Evolutionary conservation across 2,888 invertebrate genomes (phyloP).

Genomic region (Cremastobaeus sp.): DNA sequence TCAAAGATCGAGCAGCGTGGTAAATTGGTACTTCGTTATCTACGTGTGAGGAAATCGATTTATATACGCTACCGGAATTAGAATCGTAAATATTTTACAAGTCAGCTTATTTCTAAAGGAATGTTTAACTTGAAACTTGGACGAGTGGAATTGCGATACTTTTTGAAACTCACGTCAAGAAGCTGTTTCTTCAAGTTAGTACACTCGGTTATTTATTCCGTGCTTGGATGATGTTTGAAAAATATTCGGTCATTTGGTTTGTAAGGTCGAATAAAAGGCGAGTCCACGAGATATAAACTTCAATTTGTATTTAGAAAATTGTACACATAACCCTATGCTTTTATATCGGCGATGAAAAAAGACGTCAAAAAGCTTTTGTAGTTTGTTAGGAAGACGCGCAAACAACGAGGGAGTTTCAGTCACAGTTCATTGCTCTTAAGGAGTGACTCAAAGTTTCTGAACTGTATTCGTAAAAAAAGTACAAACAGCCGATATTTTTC

Average conservation of each 20-base stretch:
- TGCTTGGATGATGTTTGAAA: too few relatives aligned
- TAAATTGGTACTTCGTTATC: conserved; percentile 12
- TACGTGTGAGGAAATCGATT: conserved; percentile 2
- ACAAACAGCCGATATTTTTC: conserved; percentile 20
- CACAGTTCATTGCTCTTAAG: conserved; percentile 47
- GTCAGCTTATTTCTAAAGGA: background rate
- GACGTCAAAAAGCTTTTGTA: conserved; percentile 37
- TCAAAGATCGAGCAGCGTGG: background rate
- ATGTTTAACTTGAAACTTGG: conserved; percentile 9
- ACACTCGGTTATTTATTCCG: too few relatives aligned
- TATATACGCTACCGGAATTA: conserved; percentile 5
- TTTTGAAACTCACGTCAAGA: too few relatives aligned
- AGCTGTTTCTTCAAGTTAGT: too few relatives aligned
- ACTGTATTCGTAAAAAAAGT: conserved; percentile 15
- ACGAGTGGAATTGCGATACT: conserved; percentile 3
- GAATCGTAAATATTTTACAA: conserved; percentile 13
- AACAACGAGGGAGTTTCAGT: conserved; percentile 39
- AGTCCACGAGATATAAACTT: conserved; percentile 25
- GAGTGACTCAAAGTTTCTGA: conserved; percentile 35
- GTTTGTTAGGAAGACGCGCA: conserved; percentile 27
- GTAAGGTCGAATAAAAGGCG: too few relatives aligned
- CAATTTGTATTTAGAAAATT: conserved; percentile 17
- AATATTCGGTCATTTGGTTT: too few relatives aligned
- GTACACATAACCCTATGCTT: conserved; percentile 16
- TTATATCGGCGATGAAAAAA: conserved; percentile 38